Evolutionary conservation across 2,888 invertebrate genomes (phyloP).

Genomic region (Villa cingulata): DNA sequence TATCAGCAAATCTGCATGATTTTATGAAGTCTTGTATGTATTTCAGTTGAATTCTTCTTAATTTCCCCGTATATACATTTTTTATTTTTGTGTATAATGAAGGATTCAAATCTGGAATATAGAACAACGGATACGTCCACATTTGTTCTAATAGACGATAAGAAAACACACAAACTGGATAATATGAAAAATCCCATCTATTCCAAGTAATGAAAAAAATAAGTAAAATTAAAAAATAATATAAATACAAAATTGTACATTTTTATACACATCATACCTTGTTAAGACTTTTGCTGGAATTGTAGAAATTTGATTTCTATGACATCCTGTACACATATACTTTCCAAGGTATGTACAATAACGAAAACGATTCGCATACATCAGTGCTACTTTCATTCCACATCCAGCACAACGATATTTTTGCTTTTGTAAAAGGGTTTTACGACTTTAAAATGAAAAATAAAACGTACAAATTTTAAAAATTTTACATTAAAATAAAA

Average conservation of each 20-base stretch:
- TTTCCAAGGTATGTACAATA: constrained; percentile 75
- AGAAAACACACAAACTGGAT: constrained; percentile 71
- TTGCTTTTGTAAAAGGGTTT: constrained; percentile 52
- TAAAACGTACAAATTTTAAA: background rate
- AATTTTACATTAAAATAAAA: background rate
- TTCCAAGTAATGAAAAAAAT: constrained; percentile 5
- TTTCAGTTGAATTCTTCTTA: constrained; percentile 50
- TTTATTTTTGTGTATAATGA: constrained; percentile 49
- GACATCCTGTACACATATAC: constrained; percentile 78
- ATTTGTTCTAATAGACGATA: constrained; percentile 62
- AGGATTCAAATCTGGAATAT: constrained; percentile 56
- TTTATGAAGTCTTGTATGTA: constrained; percentile 57
- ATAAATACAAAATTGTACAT: too few species aligned
- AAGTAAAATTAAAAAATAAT: background rate
- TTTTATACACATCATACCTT: background rate
- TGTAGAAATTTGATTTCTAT: constrained; percentile 57
- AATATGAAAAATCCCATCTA: constrained; percentile 43
- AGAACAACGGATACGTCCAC: constrained; percentile 62
- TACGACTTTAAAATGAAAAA: constrained; percentile 38
- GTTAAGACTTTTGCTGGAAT: constrained; percentile 49
- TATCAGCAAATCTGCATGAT: constrained; percentile 51
- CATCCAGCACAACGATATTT: constrained; percentile 73
- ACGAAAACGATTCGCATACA: constrained; percentile 58
- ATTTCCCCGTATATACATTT: constrained; percentile 45
- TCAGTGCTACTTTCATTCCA: constrained; percentile 60